Base-by-base conservation (phyloP, 2,888 invertebrate genomes). In the Abrostola tripartita region DNA sequence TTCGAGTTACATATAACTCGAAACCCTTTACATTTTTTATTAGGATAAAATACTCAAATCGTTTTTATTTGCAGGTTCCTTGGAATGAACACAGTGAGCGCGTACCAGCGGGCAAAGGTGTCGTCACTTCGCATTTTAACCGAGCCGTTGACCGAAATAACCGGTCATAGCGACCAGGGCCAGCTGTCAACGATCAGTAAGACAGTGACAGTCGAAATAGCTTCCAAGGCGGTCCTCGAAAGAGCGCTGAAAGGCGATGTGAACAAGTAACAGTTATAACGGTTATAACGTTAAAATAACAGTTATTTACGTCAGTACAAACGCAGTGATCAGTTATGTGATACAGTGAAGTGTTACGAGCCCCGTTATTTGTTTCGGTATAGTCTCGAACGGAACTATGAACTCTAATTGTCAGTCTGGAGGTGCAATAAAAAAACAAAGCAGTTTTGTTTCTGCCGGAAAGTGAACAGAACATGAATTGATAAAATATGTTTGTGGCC, bases 21-120 rank as follows among this genome's bases (percentile, higher is more conserved):
- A 24, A 24, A 24, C 24, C 24, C 24, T 24, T n/a, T 24, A 24
- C 24, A 24, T 24, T 24, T 4, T 2, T 24, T 4, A 24, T 24
- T 24, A 24, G 24, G 24, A 4, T 24, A 24, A 24, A 24, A 24
- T 24, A 24, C 24, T 24, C 24, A 24, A 24, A 24, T 24, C 24
- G 4, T 24, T 10, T 42, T 0, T 37, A 9, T 40, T 56, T 52
- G 5, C 91, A 98, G 98, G 89, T 97, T 97, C 88, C 95, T 98
- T 74, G 97, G 98, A 69, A 96, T 97, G 88, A 98, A 98, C 85
- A 98, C 98, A 1, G 96, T 98, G 55, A 97, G 97, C 61, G 98
- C 98, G n/a, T 98, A 98, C 94, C 98, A 98, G 84, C 96, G 98
- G 68, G 98, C 98, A 79, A 98, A 97, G 92, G 97, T 98, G 10